Conservation (phyloP, 30 jellyfish, hydroid and myxozoan genomes). For the Pelagia noctiluca region DNA sequence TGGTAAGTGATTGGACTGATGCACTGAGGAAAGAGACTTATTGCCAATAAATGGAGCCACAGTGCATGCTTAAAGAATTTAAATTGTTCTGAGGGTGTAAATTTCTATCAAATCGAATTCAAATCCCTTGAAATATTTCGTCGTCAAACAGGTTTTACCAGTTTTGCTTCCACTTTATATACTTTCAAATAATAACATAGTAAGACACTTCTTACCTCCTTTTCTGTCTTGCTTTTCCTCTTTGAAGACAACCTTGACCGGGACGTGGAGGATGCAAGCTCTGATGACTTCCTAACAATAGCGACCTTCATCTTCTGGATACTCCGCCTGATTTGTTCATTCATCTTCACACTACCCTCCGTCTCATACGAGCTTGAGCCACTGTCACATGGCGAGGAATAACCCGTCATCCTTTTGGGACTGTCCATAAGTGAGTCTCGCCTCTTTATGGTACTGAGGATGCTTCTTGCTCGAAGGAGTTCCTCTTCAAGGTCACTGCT, state of each 20-base stretch:
- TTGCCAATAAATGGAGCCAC: too few species aligned
- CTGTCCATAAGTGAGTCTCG: background rate
- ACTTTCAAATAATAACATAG: too few species aligned
- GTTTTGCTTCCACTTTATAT: too few species aligned
- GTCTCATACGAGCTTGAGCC: background rate
- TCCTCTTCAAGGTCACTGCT: constrained; percentile 33
- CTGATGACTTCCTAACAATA: background rate
- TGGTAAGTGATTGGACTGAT: too few species aligned
- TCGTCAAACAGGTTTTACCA: too few species aligned
- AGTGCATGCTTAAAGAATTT: too few species aligned
- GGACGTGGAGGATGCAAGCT: background rate
- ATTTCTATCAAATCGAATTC: too few species aligned
- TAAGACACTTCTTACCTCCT: too few species aligned
- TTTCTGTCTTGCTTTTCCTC: constrained; percentile 27
- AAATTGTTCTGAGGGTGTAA: too few species aligned
- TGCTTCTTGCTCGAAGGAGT: constrained; percentile 32
- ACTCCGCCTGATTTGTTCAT: constrained; percentile 18
- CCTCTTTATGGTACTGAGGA: background rate
- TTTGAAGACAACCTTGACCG: background rate
- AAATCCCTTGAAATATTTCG: too few species aligned
- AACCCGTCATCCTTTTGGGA: background rate
- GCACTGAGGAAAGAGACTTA: too few species aligned
- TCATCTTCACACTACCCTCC: background rate
- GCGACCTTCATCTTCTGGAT: constrained; percentile 5
- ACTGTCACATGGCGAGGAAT: constrained; percentile 12